Conservation (phyloP, 2,888 invertebrate genomes). For the Mythimna loreyi region DNA sequence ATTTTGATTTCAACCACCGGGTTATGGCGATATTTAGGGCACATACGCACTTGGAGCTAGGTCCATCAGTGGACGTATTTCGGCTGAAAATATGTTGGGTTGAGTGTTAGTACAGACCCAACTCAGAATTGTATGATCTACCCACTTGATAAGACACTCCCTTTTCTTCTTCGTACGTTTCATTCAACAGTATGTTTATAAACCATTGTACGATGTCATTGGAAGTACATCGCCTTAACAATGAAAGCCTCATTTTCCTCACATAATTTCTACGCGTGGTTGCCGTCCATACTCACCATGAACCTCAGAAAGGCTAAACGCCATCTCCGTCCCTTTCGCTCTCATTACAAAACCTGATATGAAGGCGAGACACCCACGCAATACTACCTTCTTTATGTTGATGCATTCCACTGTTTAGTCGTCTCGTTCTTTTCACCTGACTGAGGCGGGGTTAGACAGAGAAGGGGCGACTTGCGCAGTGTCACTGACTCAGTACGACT, state of each 20-base stretch:
- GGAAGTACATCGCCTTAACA: constrained; percentile 78
- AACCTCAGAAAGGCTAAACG: constrained; percentile 79
- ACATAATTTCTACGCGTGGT: constrained; percentile 81
- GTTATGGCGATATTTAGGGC: no score
- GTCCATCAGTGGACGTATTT: no score
- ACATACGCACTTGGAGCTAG: no score
- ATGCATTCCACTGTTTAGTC: constrained; percentile 81
- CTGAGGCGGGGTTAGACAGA: constrained; percentile 70
- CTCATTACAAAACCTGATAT: constrained; percentile 66
- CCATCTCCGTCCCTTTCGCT: constrained; percentile 70
- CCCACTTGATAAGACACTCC: no score
- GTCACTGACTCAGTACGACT: constrained; percentile 88
- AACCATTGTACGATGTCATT: no score
- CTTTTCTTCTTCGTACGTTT: not conserved
- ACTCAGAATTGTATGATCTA: no score
- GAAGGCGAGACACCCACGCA: constrained; percentile 76
- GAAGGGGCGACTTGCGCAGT: constrained; percentile 82
- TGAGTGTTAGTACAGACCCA: no score
- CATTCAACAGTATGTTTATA: not conserved
- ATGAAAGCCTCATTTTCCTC: constrained; percentile 86
- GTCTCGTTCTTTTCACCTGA: constrained; percentile 73
- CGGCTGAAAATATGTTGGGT: no score
- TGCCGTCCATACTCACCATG: constrained; percentile 79
- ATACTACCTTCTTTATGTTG: constrained; percentile 77
- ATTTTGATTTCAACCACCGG: no score